A percentile compares a stretch with the other conserved stretches of the same genome.
phyloP scores from a whole-genome alignment of 1,140 invertebrate genomes.

The Megalonaias nervosa region DNA sequence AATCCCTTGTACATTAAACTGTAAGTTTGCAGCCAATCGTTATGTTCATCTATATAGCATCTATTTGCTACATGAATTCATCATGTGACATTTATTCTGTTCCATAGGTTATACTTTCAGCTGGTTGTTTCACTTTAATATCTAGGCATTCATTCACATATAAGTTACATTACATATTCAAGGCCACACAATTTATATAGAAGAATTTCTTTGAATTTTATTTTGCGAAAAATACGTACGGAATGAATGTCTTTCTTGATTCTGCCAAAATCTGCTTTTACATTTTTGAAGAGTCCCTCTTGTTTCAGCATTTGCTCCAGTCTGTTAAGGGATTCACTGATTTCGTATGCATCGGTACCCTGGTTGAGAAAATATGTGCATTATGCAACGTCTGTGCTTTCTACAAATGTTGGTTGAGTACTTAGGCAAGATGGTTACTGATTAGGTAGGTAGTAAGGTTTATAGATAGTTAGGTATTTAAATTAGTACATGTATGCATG shows the following conservation, averaged over 20 bases:
- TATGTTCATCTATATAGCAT: too few species aligned
- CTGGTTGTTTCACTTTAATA: too few species aligned
- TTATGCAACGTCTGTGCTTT: neutral
- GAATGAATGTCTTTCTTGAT: slow-evolving; percentile 43
- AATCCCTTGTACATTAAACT: too few species aligned
- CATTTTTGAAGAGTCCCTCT: slow-evolving; percentile 49
- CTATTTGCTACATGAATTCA: too few species aligned
- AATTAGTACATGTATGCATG: neutral
- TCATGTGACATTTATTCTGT: too few species aligned
- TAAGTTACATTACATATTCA: too few species aligned
- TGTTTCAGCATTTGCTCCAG: slow-evolving; percentile 47
- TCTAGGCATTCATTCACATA: too few species aligned
- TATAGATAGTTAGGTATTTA: neutral
- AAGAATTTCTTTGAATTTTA: too few species aligned
- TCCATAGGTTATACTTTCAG: too few species aligned
- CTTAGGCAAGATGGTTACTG: neutral
- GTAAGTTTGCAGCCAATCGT: too few species aligned
- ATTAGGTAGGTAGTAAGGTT: neutral
- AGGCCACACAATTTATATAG: too few species aligned
- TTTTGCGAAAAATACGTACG: slow-evolving; percentile 22
- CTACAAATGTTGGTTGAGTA: neutral
- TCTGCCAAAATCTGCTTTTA: slow-evolving; percentile 40
- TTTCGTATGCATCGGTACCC: slow-evolving; percentile 37
- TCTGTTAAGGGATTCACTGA: slow-evolving; percentile 25
- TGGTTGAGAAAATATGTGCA: slow-evolving; percentile 1